Percentiles rank a stretch among this genome's conserved stretches.
Evolutionary conservation across 2,113 vertebrate species (phyloP).

Genomic region (Erythrocebus patas): DNA sequence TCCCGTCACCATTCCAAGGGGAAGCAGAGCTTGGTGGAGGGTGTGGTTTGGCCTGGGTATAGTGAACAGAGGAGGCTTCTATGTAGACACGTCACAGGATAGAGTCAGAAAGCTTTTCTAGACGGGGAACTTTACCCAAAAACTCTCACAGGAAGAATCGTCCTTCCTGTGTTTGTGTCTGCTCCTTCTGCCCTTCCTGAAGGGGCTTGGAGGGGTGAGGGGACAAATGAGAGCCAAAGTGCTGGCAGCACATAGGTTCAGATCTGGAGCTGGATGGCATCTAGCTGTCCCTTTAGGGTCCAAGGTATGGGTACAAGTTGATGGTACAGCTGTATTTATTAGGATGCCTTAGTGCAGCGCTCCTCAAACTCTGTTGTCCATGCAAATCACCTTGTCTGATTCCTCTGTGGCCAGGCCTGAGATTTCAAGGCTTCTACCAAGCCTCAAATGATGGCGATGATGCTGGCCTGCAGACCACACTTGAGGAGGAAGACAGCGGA

Average conservation of each 20-base stretch:
- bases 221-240: not conserved
- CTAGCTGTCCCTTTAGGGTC: not conserved
- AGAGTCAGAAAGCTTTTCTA: not conserved
- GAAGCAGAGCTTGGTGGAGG: not conserved
- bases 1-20: not conserved
- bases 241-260: not conserved
- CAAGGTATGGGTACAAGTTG: not conserved
- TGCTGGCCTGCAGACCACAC: not conserved
- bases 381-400: not conserved
- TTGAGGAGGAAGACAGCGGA: not conserved
- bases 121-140: not conserved
- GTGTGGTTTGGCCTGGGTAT: accelerated
- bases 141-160: not conserved
- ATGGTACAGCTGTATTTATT: not conserved
- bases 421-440: not conserved
- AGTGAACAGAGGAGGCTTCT: not conserved
- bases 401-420: not conserved
- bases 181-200: not conserved
- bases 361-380: not conserved
- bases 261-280: too few relatives aligned
- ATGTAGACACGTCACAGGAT: not conserved
- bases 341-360: not conserved
- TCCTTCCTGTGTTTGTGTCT: not conserved
- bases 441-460: not conserved
- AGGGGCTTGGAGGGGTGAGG: not conserved